These are phyloP conservation scores for Nothura maculosa DNA, from an alignment of 2,797 vertebrate species.

Conservation along the genomic window DNA sequence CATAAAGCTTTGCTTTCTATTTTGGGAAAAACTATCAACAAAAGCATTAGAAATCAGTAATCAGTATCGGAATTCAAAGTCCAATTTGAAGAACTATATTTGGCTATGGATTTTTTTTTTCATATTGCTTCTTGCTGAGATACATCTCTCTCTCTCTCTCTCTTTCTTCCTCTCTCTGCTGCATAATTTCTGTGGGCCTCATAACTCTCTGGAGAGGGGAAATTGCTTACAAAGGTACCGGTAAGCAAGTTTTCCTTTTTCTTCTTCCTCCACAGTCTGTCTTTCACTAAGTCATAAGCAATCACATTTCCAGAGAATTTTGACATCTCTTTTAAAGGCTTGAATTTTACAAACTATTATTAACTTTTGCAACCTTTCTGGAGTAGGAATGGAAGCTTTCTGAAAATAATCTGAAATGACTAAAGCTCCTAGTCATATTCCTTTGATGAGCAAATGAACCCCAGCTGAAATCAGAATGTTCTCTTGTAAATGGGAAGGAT, in stretches of 20 bases:
- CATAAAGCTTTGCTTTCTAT: neutral
- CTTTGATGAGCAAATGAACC: conserved; percentile 58
- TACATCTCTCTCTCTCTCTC: conserved; percentile 4
- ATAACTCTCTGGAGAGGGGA: neutral
- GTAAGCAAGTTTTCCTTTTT: neutral
- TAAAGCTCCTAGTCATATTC: conserved; percentile 24
- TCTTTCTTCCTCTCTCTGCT: neutral
- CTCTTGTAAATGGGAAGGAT: conserved; percentile 54
- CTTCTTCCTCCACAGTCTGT: neutral
- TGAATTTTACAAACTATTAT: conserved; percentile 54
- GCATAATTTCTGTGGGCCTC: neutral
- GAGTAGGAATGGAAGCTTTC: conserved; percentile 59
- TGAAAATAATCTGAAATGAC: conserved; percentile 63
- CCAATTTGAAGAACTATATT: neutral
- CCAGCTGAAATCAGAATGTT: conserved; percentile 71
- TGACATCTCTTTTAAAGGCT: neutral
- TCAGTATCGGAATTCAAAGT: neutral
- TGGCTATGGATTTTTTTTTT: neutral
- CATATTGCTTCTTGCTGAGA: conserved; percentile 22
- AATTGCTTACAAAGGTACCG: neutral
- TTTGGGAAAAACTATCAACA: neutral
- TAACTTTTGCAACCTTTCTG: conserved; percentile 34
- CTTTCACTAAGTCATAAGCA: conserved; percentile 5
- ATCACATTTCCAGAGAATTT: conserved; percentile 33
- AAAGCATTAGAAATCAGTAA: neutral